Evolutionary conservation across 1,140 invertebrate species (phyloP).

Genomic region (Brachionus calyciflorus): DNA sequence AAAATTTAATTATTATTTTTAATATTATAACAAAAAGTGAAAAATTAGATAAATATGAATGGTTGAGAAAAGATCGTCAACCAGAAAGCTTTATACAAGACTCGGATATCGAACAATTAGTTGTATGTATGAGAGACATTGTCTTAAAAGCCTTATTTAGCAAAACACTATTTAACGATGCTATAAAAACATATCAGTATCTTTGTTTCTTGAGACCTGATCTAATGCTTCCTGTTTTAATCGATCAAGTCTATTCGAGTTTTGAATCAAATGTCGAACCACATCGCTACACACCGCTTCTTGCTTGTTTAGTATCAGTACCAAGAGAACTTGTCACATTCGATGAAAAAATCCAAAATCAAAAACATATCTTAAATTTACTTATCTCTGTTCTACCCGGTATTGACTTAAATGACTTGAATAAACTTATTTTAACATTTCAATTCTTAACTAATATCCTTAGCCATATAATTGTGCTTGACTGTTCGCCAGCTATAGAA

Average conservation of each 20-base stretch:
- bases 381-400: conserved; percentile 77
- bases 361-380: conserved; percentile 75
- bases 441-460: conserved; percentile 75
- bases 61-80: neutral
- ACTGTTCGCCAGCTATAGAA: conserved; percentile 73
- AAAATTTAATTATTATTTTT: neutral
- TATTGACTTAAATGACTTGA: conserved; percentile 83
- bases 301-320: conserved; percentile 72
- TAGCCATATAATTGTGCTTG: conserved; percentile 75
- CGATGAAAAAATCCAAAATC: conserved; percentile 64
- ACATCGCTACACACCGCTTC: conserved; percentile 73
- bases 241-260: conserved; percentile 70
- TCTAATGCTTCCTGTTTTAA: conserved; percentile 74
- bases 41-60: conserved; percentile 22
- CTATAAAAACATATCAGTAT: conserved; percentile 70
- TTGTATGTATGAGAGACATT: conserved; percentile 69
- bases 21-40: conserved; percentile 3
- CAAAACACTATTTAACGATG: conserved; percentile 68
- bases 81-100: conserved; percentile 71
- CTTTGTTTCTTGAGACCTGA: conserved; percentile 76
- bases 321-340: conserved; percentile 66
- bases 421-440: conserved; percentile 74
- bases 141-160: conserved; percentile 74
- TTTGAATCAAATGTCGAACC: conserved; percentile 82
- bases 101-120: conserved; percentile 76